Evolutionary conservation across 2,113 vertebrate species (phyloP).

Genomic region (Corydoras maculifer): DNA sequence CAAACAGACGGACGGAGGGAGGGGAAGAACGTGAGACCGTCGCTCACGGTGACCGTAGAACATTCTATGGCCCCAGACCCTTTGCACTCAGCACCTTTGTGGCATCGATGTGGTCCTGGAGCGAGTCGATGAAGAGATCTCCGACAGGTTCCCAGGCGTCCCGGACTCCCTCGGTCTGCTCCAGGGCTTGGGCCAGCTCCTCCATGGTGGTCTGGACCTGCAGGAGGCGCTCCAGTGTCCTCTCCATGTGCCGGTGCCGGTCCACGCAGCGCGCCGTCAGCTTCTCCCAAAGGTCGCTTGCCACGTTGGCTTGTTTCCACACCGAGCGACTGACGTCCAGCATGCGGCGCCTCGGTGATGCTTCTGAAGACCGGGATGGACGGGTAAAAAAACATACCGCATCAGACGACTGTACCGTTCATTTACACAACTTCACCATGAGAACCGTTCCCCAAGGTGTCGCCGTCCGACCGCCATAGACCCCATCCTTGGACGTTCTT

Average conservation of each 20-base stretch:
- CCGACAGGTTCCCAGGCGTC: slow-evolving; percentile 94
- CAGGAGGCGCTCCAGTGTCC: slow-evolving; percentile 83
- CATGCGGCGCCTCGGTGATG: slow-evolving; percentile 79
- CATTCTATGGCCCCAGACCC: background rate
- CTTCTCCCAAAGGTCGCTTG: slow-evolving; percentile 95
- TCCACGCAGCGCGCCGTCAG: slow-evolving; percentile 87
- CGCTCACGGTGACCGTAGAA: no score
- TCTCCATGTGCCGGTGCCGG: slow-evolving; percentile 89
- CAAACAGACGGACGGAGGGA: no score
- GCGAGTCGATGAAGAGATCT: slow-evolving; percentile 92
- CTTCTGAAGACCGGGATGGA: slow-evolving; percentile 60
- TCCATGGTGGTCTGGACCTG: slow-evolving; percentile 90
- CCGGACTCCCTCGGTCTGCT: slow-evolving; percentile 82
- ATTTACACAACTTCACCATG: no score
- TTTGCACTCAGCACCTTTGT: slow-evolving; percentile 73
- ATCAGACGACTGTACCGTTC: no score
- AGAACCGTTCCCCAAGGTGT: no score
- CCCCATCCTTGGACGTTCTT: no score
- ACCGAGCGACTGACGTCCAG: slow-evolving; percentile 90
- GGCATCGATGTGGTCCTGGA: slow-evolving; percentile 91
- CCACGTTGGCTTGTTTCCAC: slow-evolving; percentile 94
- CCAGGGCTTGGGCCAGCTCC: slow-evolving; percentile 74
- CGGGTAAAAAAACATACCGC: no score
- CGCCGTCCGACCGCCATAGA: no score
- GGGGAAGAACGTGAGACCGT: no score